These are phyloP conservation scores for Carapus acus DNA, from an alignment of 2,797 vertebrate genomes.

Conservation along the genomic window DNA sequence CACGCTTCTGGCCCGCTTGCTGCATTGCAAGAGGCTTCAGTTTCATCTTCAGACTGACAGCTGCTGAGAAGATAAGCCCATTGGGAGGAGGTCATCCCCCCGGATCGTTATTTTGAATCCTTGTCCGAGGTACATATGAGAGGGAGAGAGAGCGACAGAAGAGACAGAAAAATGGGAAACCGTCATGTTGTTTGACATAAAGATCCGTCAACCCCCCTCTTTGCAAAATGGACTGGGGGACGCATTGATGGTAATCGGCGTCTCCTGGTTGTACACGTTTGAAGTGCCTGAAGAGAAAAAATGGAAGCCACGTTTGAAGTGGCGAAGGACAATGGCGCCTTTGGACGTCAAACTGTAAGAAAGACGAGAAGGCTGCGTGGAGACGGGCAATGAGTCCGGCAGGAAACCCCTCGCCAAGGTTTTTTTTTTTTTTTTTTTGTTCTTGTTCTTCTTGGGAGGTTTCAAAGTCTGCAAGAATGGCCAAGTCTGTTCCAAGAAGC, in stretches of 20 bases:
- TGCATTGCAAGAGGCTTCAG: constrained; percentile 39
- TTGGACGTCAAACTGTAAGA: constrained; percentile 35
- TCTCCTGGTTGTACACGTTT: constrained; percentile 35
- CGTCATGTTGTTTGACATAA: constrained; percentile 9
- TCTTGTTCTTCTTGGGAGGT: no score
- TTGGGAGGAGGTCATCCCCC: no score
- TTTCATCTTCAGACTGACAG: constrained; percentile 40
- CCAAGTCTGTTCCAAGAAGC: no score
- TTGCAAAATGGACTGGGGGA: constrained; percentile 10
- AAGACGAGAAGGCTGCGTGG: constrained; percentile 24
- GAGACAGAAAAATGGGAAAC: background rate
- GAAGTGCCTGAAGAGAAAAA: constrained; percentile 48
- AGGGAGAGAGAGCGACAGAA: no score
- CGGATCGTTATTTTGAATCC: no score
- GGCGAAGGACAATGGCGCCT: constrained; percentile 31
- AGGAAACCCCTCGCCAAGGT: constrained; percentile 8
- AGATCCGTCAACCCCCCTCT: constrained; percentile 1
- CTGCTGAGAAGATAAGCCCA: no score
- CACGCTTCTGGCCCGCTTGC: background rate
- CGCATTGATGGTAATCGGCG: constrained; percentile 19
- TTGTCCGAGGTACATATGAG: no score
- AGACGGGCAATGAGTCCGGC: constrained; percentile 3
- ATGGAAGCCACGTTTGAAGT: constrained; percentile 35
- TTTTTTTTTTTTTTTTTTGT: no score
- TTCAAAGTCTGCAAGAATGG: no score